Evolutionary conservation across 2,888 invertebrate species (phyloP).

Genomic region (Busseola fusca): DNA sequence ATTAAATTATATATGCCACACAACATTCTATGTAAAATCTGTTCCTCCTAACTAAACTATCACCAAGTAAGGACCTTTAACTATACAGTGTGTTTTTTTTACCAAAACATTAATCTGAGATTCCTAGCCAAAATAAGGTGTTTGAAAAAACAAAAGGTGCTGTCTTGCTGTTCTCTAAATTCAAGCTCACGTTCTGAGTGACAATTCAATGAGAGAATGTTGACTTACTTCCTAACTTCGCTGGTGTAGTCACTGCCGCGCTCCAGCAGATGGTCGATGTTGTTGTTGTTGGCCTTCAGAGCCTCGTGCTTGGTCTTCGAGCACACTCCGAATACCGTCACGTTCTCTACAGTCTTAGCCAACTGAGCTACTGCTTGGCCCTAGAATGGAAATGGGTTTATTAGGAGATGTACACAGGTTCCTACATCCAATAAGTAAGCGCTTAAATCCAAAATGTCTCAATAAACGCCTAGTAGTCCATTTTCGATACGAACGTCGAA

Average conservation of each 20-base stretch:
- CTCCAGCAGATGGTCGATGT: constrained; percentile 94
- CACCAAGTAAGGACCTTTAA: neutral
- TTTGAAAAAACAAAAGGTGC: neutral
- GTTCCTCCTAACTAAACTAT: neutral
- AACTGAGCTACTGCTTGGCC: constrained; percentile 96
- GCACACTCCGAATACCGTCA: constrained; percentile 95
- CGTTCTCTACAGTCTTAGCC: constrained; percentile 93
- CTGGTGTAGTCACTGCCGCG: constrained; percentile 94
- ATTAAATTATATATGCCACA: neutral
- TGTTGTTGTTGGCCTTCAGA: constrained; percentile 91
- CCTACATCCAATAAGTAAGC: neutral
- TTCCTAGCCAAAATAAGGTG: too few relatives aligned
- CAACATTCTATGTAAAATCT: neutral
- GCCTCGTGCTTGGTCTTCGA: constrained; percentile 95
- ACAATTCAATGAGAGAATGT: neutral
- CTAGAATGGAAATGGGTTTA: constrained; percentile 77
- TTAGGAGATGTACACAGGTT: neutral
- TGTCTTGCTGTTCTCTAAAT: neutral
- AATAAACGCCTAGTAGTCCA: neutral
- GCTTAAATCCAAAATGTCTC: neutral
- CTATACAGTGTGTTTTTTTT: too few relatives aligned
- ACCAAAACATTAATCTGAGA: neutral
- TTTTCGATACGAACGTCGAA: neutral
- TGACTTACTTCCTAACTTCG: constrained; percentile 94
- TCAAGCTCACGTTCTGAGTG: neutral